Evolutionary conservation across 1,140 invertebrate genomes (phyloP), one percentile per base, ranked within the genome.

Genomic region (Leptinotarsa defecta): DNA sequence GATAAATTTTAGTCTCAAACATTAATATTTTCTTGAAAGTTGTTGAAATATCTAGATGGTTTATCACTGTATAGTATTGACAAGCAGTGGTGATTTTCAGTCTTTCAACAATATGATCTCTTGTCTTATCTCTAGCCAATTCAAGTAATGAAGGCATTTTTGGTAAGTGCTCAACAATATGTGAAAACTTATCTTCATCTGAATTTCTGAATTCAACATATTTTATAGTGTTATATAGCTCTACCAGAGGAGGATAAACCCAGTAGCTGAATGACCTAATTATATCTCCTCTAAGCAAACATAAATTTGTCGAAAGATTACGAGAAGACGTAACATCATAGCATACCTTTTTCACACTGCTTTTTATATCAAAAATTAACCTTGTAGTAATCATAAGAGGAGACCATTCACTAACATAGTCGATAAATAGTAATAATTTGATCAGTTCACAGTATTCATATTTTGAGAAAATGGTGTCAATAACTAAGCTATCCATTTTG

Each of bases 401-500:
- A 4, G 65, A 34, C 65, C 65, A 68, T 27, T 68, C 27, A 24
- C n/a, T 34, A n/a, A 13, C 27, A 43, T 68, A 68, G 27, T 68
- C 34, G 20, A 65, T 73, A 48, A 63, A 75, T 24, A 72, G 19
- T n/a, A 48, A 73, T 19, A 75, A 70, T 48, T 71, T 57, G 3
- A 78, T 75, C 20, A 75, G 65, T 43, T 75, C 65, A 70, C 65
- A 73, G 24, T 75, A 75, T 19, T 68, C 74, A 62, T 49, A 75
- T 15, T 73, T 34, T 24, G 19, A n/a, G 70, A 64, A 78, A n/a
- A 74, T 52, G 61, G 49, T 57, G 24, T 57, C 20, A 48, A 78
- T 70, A 61, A 57, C 34, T 67, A 73, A 43, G 48, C 64, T 71
- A 48, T 22, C 15, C 17, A 76, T 22, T 48, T n/a, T 4, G 27